A percentile compares a stretch with the other conserved stretches of the same genome.
These are phyloP conservation scores for Chalcis sispes DNA, from an alignment of 2,888 invertebrate genomes.

Conservation along the genomic window DNA sequence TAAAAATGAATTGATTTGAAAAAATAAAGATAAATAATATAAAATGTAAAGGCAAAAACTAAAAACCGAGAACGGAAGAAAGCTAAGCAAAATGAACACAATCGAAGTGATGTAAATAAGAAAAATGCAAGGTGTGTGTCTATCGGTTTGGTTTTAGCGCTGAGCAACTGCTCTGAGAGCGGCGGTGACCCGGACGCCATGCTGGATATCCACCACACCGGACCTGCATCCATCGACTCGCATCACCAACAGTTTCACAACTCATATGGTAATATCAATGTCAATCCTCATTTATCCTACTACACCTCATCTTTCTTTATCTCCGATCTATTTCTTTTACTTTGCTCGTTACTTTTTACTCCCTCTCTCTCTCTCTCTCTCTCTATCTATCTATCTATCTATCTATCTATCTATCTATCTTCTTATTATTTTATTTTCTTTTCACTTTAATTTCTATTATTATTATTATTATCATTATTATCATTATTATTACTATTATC, in stretches of 20 bases:
- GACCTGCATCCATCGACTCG: slow-evolving; percentile 73
- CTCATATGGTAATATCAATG: slow-evolving; percentile 70
- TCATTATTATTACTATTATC: no score
- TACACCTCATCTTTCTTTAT: not conserved
- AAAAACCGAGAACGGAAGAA: slow-evolving; percentile 54
- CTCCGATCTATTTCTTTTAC: not conserved
- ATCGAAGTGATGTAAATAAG: slow-evolving; percentile 60
- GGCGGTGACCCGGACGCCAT: slow-evolving; percentile 75
- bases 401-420: not conserved
- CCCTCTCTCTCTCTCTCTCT: no score
- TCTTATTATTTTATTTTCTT: no score
- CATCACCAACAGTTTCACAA: slow-evolving; percentile 76
- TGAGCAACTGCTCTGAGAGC: slow-evolving; percentile 76
- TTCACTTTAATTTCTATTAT: not conserved
- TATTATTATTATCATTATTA: not conserved
- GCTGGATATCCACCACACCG: slow-evolving; percentile 75
- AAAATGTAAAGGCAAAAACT: slow-evolving; percentile 52
- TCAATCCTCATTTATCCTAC: slow-evolving; percentile 42
- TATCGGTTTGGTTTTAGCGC: slow-evolving; percentile 77
- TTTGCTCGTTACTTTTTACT: not conserved
- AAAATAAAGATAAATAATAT: slow-evolving; percentile 14
- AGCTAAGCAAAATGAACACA: slow-evolving; percentile 43
- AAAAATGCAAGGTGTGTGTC: slow-evolving; percentile 75
- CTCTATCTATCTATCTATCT: no score
- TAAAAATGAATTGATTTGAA: not conserved